These are phyloP conservation scores for Halcyon badia DNA, from an alignment of 2,797 vertebrate species.

Conservation along the genomic window DNA sequence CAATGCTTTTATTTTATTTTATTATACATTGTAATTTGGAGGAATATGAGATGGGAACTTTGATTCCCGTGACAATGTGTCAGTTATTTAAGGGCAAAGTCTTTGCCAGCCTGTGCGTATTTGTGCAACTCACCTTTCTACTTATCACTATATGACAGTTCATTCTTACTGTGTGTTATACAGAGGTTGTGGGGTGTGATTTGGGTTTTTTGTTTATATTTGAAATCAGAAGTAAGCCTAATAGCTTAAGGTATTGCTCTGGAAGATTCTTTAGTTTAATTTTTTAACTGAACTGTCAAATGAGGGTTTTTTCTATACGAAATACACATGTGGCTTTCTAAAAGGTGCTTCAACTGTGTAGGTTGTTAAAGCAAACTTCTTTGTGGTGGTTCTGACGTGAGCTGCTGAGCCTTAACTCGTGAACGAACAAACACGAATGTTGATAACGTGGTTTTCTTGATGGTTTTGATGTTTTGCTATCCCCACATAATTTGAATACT, in stretches of 20 bases:
- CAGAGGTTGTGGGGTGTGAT: not conserved
- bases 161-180: not conserved
- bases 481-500: not conserved
- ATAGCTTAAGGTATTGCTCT: not conserved
- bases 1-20: not conserved
- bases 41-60: not conserved
- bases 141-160: not conserved
- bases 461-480: not conserved
- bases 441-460: not conserved
- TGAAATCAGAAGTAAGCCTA: not conserved
- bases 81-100: not conserved
- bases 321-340: not conserved
- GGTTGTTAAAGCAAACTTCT: fast-evolving
- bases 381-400: not conserved
- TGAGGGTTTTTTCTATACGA: not conserved
- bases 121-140: not conserved
- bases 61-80: not conserved
- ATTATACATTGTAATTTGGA: not conserved
- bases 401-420: not conserved
- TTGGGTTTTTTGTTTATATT: not conserved
- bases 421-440: not conserved
- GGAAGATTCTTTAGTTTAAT: not conserved
- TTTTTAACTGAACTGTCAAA: not conserved
- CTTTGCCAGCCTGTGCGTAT: not conserved
- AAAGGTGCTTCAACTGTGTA: not conserved